These are phyloP conservation scores for Chromobotia macracanthus DNA, from an alignment of 2,797 vertebrate genomes.

Conservation along the genomic window DNA sequence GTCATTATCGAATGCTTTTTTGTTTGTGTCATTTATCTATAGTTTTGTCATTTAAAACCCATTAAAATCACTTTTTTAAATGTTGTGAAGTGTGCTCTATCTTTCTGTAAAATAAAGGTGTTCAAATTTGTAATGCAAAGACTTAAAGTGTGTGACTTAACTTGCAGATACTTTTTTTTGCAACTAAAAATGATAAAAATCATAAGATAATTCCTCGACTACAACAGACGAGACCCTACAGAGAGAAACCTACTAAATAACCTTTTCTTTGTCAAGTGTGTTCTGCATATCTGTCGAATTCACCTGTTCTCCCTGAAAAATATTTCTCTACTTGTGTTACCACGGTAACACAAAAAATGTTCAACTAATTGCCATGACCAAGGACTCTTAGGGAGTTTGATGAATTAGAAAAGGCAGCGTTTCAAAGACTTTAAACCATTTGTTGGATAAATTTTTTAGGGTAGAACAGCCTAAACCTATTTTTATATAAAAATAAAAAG, in stretches of 20 bases:
- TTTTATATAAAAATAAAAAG: too few species aligned
- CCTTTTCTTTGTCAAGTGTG: background rate
- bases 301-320: background rate
- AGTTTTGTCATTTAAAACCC: too few species aligned
- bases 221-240: background rate
- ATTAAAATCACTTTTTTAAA: background rate
- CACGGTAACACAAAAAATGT: constrained; percentile 14
- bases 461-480: too few species aligned
- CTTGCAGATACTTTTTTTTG: too few species aligned
- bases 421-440: background rate
- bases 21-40: too few species aligned
- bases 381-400: background rate
- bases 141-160: too few species aligned
- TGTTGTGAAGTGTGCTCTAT: too few species aligned
- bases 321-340: constrained; percentile 9
- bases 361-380: background rate
- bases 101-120: too few species aligned
- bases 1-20: too few species aligned
- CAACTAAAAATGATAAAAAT: background rate
- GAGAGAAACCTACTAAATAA: background rate
- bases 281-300: background rate
- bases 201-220: background rate
- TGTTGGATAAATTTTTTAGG: background rate
- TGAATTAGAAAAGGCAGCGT: constrained; percentile 6
- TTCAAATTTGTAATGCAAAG: too few species aligned